A percentile compares a stretch with the other conserved stretches of the same genome.
Conservation (phyloP, 2,888 invertebrate species). For the Rhabditophanes sp. region DNA sequence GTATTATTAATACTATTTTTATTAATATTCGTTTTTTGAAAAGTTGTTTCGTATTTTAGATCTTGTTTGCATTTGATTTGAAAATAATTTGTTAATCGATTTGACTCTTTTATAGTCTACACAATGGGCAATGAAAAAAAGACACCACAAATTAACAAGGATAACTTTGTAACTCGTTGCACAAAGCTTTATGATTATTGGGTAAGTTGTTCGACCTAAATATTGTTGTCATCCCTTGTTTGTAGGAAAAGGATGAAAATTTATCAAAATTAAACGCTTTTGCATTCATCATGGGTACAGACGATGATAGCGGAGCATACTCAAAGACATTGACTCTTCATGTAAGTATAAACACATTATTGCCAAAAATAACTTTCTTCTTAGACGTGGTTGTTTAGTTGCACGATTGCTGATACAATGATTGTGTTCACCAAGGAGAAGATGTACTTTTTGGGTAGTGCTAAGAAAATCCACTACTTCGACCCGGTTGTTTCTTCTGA, state of each 20-base stretch:
- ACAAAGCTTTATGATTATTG: constrained; percentile 24
- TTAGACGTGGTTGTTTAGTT: constrained; percentile 86
- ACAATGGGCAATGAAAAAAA: too few species aligned
- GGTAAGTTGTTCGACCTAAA: constrained; percentile 15
- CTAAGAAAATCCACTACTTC: constrained; percentile 91
- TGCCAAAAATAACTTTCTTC: constrained; percentile 24
- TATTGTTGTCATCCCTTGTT: constrained; percentile 1
- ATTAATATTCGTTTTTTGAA: too few species aligned
- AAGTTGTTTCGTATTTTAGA: too few species aligned
- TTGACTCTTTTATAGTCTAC: too few species aligned
- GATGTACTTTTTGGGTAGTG: constrained; percentile 78
- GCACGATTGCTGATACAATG: constrained; percentile 86
- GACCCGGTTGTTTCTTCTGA: constrained; percentile 69
- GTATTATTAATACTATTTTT: too few species aligned
- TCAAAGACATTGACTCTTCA: constrained; percentile 88
- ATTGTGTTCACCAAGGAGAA: constrained; percentile 71
- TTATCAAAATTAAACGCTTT: constrained; percentile 51
- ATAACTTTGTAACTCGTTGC: constrained; percentile 17
- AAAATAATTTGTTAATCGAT: too few species aligned
- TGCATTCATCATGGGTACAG: constrained; percentile 80
- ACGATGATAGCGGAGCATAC: constrained; percentile 84
- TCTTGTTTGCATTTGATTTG: too few species aligned
- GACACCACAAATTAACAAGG: too few species aligned
- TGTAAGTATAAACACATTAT: constrained; percentile 49
- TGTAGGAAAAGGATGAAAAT: constrained; percentile 42